phyloP scores from a whole-genome alignment of 1,140 invertebrate species.

The Nymphalis io region DNA sequence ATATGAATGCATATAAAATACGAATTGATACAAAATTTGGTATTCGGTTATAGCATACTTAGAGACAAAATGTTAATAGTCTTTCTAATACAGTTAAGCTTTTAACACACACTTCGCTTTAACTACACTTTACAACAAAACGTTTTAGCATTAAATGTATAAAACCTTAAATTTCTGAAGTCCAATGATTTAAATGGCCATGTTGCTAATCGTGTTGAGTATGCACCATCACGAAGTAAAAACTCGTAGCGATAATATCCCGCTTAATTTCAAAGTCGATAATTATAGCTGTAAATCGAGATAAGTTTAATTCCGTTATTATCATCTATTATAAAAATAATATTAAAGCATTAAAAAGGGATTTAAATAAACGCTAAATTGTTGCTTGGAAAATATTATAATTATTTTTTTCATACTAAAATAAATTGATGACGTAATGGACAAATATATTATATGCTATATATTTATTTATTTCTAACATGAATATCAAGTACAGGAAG shows the following conservation, averaged over 20 bases:
- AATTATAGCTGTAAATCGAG: conserved; percentile 37
- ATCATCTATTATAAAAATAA: conserved; percentile 28
- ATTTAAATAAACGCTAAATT: conserved; percentile 18
- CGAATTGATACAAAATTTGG: no score
- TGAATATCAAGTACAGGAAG: no score
- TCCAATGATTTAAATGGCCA: conserved; percentile 56
- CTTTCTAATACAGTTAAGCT: conserved; percentile 1
- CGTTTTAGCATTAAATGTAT: conserved; percentile 31
- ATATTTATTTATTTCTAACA: no score
- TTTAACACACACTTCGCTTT: conserved; percentile 1
- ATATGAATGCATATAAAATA: no score
- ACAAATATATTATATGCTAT: not conserved
- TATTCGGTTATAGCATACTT: no score
- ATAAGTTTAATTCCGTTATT: conserved; percentile 30
- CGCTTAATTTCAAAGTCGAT: conserved; percentile 41
- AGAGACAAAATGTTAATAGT: not conserved
- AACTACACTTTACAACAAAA: conserved; percentile 8
- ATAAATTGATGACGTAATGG: no score
- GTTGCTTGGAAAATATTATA: not conserved
- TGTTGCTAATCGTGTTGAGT: conserved; percentile 65
- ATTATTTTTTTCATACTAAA: not conserved
- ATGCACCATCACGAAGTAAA: conserved; percentile 64
- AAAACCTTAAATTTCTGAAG: conserved; percentile 61
- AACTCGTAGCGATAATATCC: conserved; percentile 51
- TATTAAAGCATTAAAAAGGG: conserved; percentile 28